Evolutionary conservation across 2,113 vertebrate genomes (phyloP).

Genomic region (Macquaria ambigua): DNA sequence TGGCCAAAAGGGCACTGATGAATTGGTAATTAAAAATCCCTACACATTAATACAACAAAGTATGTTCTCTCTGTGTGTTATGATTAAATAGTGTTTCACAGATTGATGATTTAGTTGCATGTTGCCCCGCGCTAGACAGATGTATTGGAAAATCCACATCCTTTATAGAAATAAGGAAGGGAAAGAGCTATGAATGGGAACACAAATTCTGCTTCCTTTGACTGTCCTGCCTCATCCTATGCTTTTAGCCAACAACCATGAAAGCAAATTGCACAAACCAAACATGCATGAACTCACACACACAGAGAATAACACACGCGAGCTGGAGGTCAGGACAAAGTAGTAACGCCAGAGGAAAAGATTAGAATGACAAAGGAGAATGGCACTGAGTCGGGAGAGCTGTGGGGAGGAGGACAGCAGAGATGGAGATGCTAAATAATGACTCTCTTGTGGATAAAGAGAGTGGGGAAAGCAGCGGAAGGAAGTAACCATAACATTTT

Average conservation of each 20-base stretch:
- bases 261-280: conserved; percentile 18
- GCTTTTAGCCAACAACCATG: conserved; percentile 23
- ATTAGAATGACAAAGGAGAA: conserved; percentile 80
- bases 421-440: conserved; percentile 78
- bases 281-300: conserved; percentile 10
- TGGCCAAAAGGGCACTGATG: not conserved
- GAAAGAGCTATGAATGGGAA: conserved; percentile 1
- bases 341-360: conserved; percentile 69
- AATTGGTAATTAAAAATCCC: not conserved
- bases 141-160: not conserved
- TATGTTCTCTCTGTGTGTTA: not conserved
- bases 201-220: conserved; percentile 7
- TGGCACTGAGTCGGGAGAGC: conserved; percentile 62
- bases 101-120: not conserved
- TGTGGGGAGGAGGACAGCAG: conserved; percentile 59
- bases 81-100: not conserved
- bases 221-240: conserved; percentile 16
- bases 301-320: not conserved
- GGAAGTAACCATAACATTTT: conserved; percentile 59
- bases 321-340: conserved; percentile 75
- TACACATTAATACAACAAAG: not conserved
- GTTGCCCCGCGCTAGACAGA: not conserved
- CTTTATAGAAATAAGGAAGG: not conserved
- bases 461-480: conserved; percentile 26
- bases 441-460: conserved; percentile 72